Percentiles rank a stretch among this genome's conserved stretches.
These are phyloP conservation scores for Catharus minimus DNA, from an alignment of 2,113 vertebrate species.

Conservation along the genomic window DNA sequence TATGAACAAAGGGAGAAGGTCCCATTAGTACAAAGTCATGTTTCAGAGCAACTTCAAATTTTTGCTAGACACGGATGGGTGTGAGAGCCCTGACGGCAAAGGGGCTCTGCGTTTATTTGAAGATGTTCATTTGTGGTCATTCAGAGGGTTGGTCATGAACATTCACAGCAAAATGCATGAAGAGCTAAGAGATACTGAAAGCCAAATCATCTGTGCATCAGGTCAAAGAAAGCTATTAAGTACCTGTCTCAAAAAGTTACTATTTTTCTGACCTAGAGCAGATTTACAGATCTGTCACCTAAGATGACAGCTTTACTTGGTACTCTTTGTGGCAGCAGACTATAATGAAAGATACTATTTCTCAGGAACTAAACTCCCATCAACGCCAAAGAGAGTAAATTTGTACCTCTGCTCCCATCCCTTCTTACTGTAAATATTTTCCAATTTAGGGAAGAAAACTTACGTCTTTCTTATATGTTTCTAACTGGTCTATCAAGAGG, in stretches of 20 bases:
- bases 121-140: neutral
- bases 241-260: neutral
- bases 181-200: neutral
- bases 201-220: neutral
- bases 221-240: neutral
- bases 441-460: neutral
- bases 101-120: neutral
- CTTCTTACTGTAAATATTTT: neutral
- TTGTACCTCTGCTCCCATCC: neutral
- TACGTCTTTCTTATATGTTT: neutral
- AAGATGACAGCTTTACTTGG: neutral
- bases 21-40: rapidly evolving
- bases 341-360: neutral
- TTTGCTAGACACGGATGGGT: neutral
- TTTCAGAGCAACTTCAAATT: neutral
- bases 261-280: neutral
- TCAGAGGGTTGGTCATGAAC: neutral
- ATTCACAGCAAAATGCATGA: neutral
- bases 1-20: neutral
- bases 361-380: neutral
- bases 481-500: neutral
- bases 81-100: neutral
- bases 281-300: neutral
- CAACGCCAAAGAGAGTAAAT: neutral
- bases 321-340: neutral